Conservation (phyloP, 35 echinoderm and acorn worm species). For the Ophioderma brevispina region DNA sequence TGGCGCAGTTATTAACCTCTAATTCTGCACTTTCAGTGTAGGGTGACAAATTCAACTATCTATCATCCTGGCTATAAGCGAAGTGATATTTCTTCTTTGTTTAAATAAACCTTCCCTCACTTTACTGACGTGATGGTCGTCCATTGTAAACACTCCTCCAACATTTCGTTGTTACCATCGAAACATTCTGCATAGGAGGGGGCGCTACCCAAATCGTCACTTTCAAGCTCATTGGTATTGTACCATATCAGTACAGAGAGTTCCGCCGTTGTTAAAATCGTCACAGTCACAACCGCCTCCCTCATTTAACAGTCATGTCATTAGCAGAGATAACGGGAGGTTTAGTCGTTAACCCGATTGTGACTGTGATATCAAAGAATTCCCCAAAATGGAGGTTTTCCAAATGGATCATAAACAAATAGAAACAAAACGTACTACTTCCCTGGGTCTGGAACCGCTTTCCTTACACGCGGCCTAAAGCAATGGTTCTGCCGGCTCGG, state of each 20-base stretch:
- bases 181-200: constrained; percentile 52
- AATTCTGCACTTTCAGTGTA: too few relatives aligned
- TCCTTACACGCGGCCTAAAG: constrained; percentile 94
- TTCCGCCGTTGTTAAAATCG: constrained; percentile 47
- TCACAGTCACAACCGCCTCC: constrained; percentile 68
- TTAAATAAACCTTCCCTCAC: constrained; percentile 90
- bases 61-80: too few relatives aligned
- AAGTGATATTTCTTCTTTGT: too few relatives aligned
- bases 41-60: too few relatives aligned
- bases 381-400: constrained; percentile 78
- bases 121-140: constrained; percentile 64
- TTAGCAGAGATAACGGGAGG: constrained; percentile 70
- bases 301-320: constrained; percentile 73
- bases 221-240: constrained; percentile 52
- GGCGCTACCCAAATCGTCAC: constrained; percentile 41
- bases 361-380: constrained; percentile 79
- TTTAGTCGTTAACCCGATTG: constrained; percentile 87
- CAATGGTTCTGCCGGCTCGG: constrained; percentile 72
- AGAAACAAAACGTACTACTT: constrained; percentile 77
- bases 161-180: constrained; percentile 47
- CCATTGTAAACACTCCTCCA: constrained; percentile 67
- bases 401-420: constrained; percentile 82
- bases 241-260: constrained; percentile 90
- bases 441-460: constrained; percentile 61
- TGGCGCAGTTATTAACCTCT: too few relatives aligned